phyloP scores from a whole-genome alignment of 2,888 invertebrate genomes.

The Phyllotreta cruciferae region DNA sequence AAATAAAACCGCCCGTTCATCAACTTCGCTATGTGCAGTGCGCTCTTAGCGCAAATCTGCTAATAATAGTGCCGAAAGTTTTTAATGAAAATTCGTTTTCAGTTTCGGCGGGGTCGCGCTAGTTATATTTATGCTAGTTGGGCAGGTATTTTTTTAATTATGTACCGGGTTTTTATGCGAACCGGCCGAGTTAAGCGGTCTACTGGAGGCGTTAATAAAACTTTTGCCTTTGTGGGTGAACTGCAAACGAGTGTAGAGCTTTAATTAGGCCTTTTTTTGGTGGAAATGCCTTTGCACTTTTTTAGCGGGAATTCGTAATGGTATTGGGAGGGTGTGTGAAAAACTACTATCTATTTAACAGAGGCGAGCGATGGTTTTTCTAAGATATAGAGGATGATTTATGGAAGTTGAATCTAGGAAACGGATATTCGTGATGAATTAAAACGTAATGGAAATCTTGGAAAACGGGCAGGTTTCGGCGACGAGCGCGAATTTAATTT shows the following conservation, averaged over 20 bases:
- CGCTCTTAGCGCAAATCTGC: constrained; percentile 28
- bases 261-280: too few species aligned
- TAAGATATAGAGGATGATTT: constrained; percentile 15
- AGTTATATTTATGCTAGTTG: too few species aligned
- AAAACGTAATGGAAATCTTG: constrained; percentile 32
- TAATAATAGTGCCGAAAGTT: constrained; percentile 26
- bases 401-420: constrained; percentile 14
- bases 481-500: constrained; percentile 34
- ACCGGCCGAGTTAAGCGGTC: too few species aligned
- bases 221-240: too few species aligned
- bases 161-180: too few species aligned
- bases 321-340: too few species aligned
- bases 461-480: constrained; percentile 22
- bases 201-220: too few species aligned
- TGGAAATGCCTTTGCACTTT: too few species aligned
- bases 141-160: too few species aligned
- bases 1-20: constrained; percentile 36
- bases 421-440: constrained; percentile 30
- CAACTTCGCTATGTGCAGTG: constrained; percentile 29
- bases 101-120: not conserved
- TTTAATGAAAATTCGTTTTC: constrained; percentile 25
- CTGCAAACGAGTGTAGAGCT: too few species aligned
- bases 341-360: not conserved
- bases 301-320: too few species aligned
- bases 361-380: constrained; percentile 10